phyloP scores from a whole-genome alignment of 1,140 invertebrate genomes.

The Maniola jurtina region DNA sequence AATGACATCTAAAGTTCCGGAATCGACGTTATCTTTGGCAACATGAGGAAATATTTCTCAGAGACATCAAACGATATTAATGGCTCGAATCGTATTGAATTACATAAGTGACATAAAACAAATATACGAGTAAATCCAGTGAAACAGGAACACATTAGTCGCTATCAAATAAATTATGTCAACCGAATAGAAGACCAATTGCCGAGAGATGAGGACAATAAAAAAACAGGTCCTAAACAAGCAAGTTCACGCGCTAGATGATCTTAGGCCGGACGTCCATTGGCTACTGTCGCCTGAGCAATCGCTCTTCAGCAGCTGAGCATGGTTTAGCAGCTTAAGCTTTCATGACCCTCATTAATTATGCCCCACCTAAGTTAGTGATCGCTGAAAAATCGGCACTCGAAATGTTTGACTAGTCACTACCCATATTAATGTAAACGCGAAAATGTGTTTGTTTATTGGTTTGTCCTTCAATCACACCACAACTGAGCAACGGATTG shows the following conservation, averaged over 20 bases:
- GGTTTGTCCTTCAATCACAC: no score
- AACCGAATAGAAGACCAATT: slow-evolving; percentile 12
- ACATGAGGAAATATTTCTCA: slow-evolving; percentile 10
- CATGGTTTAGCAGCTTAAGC: no score
- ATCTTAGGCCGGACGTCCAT: no score
- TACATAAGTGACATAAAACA: slow-evolving; percentile 18
- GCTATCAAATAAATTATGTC: slow-evolving; percentile 26
- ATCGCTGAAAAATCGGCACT: no score
- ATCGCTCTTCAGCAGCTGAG: no score
- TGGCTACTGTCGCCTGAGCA: no score
- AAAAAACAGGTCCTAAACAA: slow-evolving; percentile 4
- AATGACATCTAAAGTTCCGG: slow-evolving; percentile 1
- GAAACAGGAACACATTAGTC: slow-evolving; percentile 27
- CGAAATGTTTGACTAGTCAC: no score
- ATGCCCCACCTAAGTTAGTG: no score
- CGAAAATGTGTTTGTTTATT: no score
- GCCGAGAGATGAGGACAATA: slow-evolving; percentile 2
- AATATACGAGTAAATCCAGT: slow-evolving; percentile 28
- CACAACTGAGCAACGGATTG: no score
- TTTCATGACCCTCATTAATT: no score
- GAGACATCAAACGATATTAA: slow-evolving; percentile 21
- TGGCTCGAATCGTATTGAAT: slow-evolving; percentile 13
- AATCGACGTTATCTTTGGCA: neutral
- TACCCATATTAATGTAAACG: no score
- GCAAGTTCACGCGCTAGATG: neutral